Conservation (phyloP, 2,888 invertebrate genomes). For the Agrenia bidenticulata region DNA sequence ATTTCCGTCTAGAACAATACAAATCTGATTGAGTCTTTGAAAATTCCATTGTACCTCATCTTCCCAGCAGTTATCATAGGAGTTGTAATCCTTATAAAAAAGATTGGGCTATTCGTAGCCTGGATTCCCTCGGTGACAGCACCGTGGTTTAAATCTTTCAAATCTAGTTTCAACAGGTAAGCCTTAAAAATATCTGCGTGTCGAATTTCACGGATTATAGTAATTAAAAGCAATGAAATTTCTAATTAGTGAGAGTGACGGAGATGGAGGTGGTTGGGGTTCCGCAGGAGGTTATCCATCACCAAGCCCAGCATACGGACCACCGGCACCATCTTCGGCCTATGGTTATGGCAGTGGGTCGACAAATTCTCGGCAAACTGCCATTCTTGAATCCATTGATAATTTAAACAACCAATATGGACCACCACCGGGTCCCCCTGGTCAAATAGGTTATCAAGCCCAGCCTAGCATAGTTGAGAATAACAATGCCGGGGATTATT, state of each 20-base stretch:
- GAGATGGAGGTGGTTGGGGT: constrained; percentile 7
- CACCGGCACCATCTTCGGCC: constrained; percentile 6
- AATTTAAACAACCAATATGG: not conserved
- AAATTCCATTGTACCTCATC: constrained; percentile 12
- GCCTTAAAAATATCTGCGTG: not conserved
- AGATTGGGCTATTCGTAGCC: not conserved
- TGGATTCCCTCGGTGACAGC: not conserved
- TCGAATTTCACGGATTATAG: not conserved
- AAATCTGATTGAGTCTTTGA: not conserved
- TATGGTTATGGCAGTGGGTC: not conserved
- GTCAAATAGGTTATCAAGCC: not conserved
- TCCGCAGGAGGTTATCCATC: not conserved
- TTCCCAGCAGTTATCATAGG: constrained; percentile 14
- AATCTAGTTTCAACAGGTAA: not conserved
- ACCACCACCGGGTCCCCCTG: not conserved
- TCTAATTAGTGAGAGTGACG: not conserved
- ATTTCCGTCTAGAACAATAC: not conserved
- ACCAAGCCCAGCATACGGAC: constrained; percentile 9
- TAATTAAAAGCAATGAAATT: not conserved
- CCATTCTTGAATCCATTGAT: constrained; percentile 8
- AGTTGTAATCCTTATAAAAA: constrained; percentile 4
- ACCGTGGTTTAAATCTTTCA: constrained; percentile 3
- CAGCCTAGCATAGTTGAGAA: not conserved
- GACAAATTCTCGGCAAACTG: constrained; percentile 10
- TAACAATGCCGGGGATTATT: not conserved